These are phyloP conservation scores for Caenorhabditis sp. DNA, from an alignment of 2,888 invertebrate species.

Conservation along the genomic window DNA sequence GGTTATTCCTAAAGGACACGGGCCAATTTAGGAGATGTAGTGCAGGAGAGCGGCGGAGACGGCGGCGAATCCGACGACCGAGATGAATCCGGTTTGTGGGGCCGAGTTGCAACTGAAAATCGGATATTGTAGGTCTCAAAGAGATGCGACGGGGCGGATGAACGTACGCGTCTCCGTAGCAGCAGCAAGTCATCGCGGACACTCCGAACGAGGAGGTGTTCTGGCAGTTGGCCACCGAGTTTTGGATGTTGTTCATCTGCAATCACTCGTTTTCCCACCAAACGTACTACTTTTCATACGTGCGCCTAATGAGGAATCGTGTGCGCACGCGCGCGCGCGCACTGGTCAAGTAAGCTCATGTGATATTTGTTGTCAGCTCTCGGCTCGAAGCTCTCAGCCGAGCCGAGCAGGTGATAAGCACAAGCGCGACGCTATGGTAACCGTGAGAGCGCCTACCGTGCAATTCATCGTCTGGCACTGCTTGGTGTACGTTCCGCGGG, in stretches of 20 bases:
- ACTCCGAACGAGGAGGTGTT: constrained; percentile 39
- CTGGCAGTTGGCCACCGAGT: constrained; percentile 51
- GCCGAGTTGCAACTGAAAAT: constrained; percentile 55
- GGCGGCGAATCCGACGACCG: constrained; percentile 16
- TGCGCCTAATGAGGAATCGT: no score
- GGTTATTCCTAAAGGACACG: constrained; percentile 2
- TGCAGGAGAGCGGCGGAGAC: constrained; percentile 4
- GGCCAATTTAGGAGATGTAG: neutral
- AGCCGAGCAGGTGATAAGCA: constrained; percentile 40
- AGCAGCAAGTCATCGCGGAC: constrained; percentile 42
- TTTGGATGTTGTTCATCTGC: constrained; percentile 49
- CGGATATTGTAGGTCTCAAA: no score
- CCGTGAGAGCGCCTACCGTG: constrained; percentile 39
- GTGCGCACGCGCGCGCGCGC: neutral
- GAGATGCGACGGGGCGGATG: neutral
- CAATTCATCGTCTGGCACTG: constrained; percentile 58
- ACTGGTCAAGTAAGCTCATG: constrained; percentile 5
- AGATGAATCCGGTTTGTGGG: constrained; percentile 19
- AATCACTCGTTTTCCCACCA: constrained; percentile 12
- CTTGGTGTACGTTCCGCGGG: constrained; percentile 54
- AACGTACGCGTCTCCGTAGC: constrained; percentile 62
- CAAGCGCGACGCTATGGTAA: neutral
- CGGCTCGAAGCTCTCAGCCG: neutral
- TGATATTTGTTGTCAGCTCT: constrained; percentile 26
- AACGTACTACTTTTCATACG: neutral